Evolutionary conservation across 2,113 vertebrate species (phyloP).

Genomic region (Catharus minimus): DNA sequence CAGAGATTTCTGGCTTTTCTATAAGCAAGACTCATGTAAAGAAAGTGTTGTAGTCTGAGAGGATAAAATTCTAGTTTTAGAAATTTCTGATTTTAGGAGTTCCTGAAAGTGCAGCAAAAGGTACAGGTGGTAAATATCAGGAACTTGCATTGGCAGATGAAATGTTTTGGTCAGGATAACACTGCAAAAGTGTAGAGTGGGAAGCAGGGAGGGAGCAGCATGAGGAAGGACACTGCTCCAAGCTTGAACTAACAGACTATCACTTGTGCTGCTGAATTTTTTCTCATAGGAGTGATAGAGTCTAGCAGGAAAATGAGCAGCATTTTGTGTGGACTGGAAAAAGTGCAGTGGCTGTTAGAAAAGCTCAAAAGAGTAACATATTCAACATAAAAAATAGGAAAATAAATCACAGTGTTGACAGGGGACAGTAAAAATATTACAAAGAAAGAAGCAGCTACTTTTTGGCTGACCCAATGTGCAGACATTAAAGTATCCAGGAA

Average conservation of each 20-base stretch:
- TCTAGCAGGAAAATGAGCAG: not conserved
- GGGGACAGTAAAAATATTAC: not conserved
- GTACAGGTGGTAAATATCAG: not conserved
- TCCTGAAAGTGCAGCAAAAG: not conserved
- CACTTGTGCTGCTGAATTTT: not conserved
- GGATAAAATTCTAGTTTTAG: not conserved
- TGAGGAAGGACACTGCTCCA: not conserved
- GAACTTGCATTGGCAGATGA: not conserved
- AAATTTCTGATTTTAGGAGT: not conserved
- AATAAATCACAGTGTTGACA: not conserved
- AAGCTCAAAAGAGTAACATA: not conserved
- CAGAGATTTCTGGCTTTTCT: not conserved
- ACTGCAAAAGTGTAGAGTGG: not conserved
- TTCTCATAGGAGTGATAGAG: not conserved
- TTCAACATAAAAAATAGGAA: not conserved
- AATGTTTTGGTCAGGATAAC: not conserved
- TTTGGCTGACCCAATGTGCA: not conserved
- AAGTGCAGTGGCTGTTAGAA: not conserved
- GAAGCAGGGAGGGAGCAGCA: fast-evolving
- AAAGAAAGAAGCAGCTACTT: not conserved
- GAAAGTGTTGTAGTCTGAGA: not conserved
- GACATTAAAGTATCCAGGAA: not conserved
- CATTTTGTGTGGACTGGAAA: not conserved
- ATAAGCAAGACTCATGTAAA: not conserved
- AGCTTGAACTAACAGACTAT: not conserved